Evolutionary conservation across 2,888 invertebrate species (phyloP).

Genomic region (Dasypogon diadema): DNA sequence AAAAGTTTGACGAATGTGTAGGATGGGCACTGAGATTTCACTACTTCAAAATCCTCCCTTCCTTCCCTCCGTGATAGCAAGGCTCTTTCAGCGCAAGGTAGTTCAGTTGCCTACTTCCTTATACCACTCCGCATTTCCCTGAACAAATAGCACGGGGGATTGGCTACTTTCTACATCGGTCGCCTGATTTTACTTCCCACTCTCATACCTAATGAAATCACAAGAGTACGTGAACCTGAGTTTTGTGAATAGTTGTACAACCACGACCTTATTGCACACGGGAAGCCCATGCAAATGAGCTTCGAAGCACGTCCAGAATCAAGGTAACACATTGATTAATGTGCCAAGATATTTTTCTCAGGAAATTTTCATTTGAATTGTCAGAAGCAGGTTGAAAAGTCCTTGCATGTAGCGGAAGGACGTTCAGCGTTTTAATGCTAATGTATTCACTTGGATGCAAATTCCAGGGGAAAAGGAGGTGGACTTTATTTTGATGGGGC

Average conservation of each 20-base stretch:
- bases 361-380: constrained; percentile 48
- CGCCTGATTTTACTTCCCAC: constrained; percentile 14
- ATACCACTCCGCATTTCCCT: background rate
- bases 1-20: constrained; percentile 9
- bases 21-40: background rate
- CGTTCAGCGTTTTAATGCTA: constrained; percentile 40
- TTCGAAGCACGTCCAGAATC: constrained; percentile 25
- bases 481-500: background rate
- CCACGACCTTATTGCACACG: constrained; percentile 17
- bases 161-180: constrained; percentile 8
- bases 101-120: background rate
- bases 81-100: no score
- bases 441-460: constrained; percentile 34
- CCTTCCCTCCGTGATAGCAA: background rate
- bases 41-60: constrained; percentile 21
- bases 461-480: background rate
- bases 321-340: constrained; percentile 50
- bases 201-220: constrained; percentile 27
- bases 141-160: background rate
- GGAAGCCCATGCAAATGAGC: constrained; percentile 36
- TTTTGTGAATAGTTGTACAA: background rate
- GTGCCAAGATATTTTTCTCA: constrained; percentile 44
- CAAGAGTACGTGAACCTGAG: constrained; percentile 27
- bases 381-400: constrained; percentile 32
- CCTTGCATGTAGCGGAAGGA: constrained; percentile 49